Base-by-base conservation (phyloP, 64 coral and sea anemone species). In the Montipora sp. region DNA sequence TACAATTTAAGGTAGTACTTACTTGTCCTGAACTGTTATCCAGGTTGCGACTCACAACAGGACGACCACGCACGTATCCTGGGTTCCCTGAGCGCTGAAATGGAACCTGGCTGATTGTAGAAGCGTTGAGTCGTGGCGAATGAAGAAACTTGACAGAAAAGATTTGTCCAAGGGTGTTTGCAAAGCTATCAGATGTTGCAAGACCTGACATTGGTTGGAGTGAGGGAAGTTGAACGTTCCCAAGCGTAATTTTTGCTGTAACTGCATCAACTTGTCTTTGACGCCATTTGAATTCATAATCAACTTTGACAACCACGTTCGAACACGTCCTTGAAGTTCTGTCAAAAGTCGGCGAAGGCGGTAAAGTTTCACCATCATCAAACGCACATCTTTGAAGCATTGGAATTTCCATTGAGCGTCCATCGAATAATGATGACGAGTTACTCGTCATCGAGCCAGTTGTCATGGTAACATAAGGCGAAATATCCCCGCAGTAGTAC, bases 11-110 rank as follows among this genome's bases (percentile, higher is more conserved):
- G 12, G 18, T 36, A 36, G 18, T 61, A 92, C 90, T 89, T 81
- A 91, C 74, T 71, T 60, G 48, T 86, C 21, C 16, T 73, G 90
- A 22, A 27, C 46, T 83, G 44, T 60, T 89, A 15, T 22, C 36
- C 44, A 71, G 46, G 19, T 71, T 23, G 20, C 72, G 51, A 80
- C 78, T 63, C 88, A 96, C 67, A 51, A 96, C 65, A 21, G 48
- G 91, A 18, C 77, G 84, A 83, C 91, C 95, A n/a, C 16, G 91
- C 18, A 87, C 27, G 81, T 96, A 96, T 20, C 95, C 95, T 81
- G 95, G 95, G 50, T 96, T 96, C 9, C 95, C 95, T 65, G 95
- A 85, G 5, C 91, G 80, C 43, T n/a, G 53, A 63, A 78, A 51
- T 23, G 72, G 43, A 84, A 49, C 45, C 36, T 65, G 27, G n/a